phyloP scores from a whole-genome alignment of 1,140 invertebrate genomes.

The Meloidogyne exigua region DNA sequence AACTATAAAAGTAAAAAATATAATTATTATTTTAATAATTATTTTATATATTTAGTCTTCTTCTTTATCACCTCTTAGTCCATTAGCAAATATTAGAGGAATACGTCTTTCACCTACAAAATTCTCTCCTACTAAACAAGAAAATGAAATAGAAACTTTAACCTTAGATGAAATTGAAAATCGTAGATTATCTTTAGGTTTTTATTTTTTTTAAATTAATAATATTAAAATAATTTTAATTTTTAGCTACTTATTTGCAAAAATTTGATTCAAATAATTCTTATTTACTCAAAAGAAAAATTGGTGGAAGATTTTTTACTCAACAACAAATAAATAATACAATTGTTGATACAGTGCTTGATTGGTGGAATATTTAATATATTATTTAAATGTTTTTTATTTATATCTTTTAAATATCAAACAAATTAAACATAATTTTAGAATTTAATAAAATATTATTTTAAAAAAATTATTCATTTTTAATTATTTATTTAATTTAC shows the following conservation, averaged over 20 bases:
- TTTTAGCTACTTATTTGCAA: background rate
- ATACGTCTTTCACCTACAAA: background rate
- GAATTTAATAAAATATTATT: too few relatives aligned
- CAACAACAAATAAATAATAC: constrained; percentile 4
- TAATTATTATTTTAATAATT: background rate
- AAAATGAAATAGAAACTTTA: background rate
- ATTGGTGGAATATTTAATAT: constrained; percentile 16
- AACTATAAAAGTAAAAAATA: constrained; percentile 4
- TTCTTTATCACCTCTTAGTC: background rate
- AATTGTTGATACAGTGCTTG: background rate
- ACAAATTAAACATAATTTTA: too few relatives aligned
- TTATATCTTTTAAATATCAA: too few relatives aligned
- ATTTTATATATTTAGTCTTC: background rate
- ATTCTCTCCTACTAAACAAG: background rate
- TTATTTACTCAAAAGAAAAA: background rate
- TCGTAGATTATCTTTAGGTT: background rate
- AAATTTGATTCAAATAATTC: background rate
- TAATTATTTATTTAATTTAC: too few relatives aligned
- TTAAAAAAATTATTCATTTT: too few relatives aligned
- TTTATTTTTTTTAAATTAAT: background rate
- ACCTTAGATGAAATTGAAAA: background rate
- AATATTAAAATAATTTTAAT: too few relatives aligned
- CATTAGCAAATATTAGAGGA: background rate
- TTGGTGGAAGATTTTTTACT: background rate
- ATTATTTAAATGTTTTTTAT: background rate